phyloP scores from a whole-genome alignment of 1,140 invertebrate species.

The Brachystomella parvula region DNA sequence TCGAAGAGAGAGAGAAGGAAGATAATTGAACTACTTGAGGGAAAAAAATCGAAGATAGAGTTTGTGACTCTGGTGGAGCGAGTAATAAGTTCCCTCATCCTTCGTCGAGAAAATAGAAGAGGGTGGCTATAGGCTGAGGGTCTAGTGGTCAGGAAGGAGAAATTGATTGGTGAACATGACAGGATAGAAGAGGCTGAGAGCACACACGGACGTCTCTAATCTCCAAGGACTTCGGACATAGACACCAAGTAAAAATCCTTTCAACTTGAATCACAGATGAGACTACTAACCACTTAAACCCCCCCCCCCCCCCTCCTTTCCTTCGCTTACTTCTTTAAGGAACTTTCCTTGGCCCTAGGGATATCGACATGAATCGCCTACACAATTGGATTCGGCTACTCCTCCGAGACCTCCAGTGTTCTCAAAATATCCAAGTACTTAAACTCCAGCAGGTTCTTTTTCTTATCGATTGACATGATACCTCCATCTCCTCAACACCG shows the following conservation, averaged over 20 bases:
- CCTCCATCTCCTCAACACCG: too few relatives aligned
- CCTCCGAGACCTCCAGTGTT: too few relatives aligned
- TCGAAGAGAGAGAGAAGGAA: not conserved
- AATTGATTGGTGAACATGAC: conserved; percentile 33
- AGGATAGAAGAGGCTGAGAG: conserved; percentile 23
- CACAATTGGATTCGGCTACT: too few relatives aligned
- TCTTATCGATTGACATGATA: too few relatives aligned
- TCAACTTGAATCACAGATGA: conserved; percentile 34
- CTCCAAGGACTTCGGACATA: conserved; percentile 17
- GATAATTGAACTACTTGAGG: conserved; percentile 3
- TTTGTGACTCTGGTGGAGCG: conserved; percentile 3
- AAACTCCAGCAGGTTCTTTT: too few relatives aligned
- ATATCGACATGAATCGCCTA: conserved; percentile 2
- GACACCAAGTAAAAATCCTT: conserved; percentile 15
- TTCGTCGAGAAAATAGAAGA: not conserved
- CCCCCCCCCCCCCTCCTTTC: not conserved
- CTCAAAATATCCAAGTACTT: too few relatives aligned
- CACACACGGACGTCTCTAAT: conserved; percentile 27
- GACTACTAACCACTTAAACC: conserved; percentile 36
- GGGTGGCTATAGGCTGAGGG: not conserved
- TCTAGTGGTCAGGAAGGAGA: not conserved
- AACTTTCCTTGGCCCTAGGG: not conserved
- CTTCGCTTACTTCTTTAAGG: not conserved
- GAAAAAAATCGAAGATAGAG: conserved; percentile 15
- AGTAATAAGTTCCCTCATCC: not conserved